A percentile compares a stretch with the other conserved stretches of the same genome.
phyloP scores from a whole-genome alignment of 2,797 vertebrate species.

The Pelochelys cantorii region DNA sequence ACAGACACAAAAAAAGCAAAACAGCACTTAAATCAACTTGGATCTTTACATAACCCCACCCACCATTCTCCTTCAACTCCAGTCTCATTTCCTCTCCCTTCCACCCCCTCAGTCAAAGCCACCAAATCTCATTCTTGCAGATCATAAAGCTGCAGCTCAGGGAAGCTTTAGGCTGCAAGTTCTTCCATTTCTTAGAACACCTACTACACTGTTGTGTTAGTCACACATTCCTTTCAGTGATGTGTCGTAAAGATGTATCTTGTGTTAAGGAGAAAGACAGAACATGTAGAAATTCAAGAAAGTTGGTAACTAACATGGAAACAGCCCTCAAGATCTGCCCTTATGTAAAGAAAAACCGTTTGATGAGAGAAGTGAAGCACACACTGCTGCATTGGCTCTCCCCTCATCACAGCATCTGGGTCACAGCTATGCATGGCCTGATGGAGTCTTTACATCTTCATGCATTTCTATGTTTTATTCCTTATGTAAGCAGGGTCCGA shows the following conservation, averaged over 20 bases:
- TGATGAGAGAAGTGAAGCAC: not conserved
- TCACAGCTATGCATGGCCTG: constrained; percentile 24
- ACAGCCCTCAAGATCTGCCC: not conserved
- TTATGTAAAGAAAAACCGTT: not conserved
- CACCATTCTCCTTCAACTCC: too few relatives aligned
- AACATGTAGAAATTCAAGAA: constrained; percentile 1
- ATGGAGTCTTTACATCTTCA: not conserved
- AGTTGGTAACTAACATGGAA: not conserved
- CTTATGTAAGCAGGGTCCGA: too few relatives aligned
- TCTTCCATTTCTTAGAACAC: not conserved
- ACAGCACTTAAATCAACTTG: not conserved
- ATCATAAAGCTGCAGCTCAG: not conserved
- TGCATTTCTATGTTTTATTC: not conserved
- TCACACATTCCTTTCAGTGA: not conserved
- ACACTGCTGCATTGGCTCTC: not conserved
- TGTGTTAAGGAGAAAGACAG: not conserved
- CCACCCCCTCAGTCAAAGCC: too few relatives aligned
- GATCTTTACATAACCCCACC: not conserved
- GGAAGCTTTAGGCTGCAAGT: not conserved
- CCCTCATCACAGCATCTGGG: not conserved
- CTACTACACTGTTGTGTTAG: not conserved
- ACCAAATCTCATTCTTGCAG: too few relatives aligned
- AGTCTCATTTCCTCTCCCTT: too few relatives aligned
- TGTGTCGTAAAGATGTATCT: not conserved
- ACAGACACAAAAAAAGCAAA: not conserved